A percentile compares a stretch with the other conserved stretches of the same genome.
These are phyloP conservation scores for Protobothrops mucrosquamatus DNA, from an alignment of 2,113 vertebrate genomes.

Conservation along the genomic window DNA sequence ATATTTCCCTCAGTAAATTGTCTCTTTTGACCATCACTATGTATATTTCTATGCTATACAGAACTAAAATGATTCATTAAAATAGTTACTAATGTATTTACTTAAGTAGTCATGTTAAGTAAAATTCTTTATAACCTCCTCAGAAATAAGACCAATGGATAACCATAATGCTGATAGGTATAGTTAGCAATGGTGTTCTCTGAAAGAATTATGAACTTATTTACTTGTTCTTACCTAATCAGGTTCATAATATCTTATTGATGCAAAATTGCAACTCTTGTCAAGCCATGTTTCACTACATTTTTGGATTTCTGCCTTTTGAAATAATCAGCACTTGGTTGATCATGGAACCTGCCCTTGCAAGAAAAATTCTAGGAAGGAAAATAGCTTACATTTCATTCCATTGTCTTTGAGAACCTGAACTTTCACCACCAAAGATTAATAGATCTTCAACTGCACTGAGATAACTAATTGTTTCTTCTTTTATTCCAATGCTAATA, in stretches of 20 bases:
- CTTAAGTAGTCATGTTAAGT: constrained; percentile 27
- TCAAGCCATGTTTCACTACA: constrained; percentile 43
- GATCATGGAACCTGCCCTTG: background rate
- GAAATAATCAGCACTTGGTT: background rate
- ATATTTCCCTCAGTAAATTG: background rate
- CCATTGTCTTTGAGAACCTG: constrained; percentile 40
- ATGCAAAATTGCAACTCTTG: constrained; percentile 53
- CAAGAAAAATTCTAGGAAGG: background rate
- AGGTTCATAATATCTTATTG: constrained; percentile 64
- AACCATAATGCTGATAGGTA: background rate
- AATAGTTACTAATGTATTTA: constrained; percentile 56
- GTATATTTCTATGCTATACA: constrained; percentile 44
- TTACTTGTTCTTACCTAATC: constrained; percentile 57
- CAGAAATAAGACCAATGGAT: background rate
- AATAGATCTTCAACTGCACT: constrained; percentile 45
- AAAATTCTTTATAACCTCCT: background rate
- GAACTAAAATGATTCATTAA: constrained; percentile 54
- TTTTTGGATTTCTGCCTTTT: constrained; percentile 56
- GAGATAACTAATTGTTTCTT: constrained; percentile 72
- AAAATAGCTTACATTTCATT: constrained; percentile 36
- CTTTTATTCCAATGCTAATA: constrained; percentile 71
- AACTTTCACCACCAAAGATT: constrained; percentile 54
- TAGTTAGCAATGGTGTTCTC: constrained; percentile 12
- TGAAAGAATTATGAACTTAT: constrained; percentile 41
- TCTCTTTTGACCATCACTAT: constrained; percentile 28